A percentile compares a stretch with the other conserved stretches of the same genome.
Evolutionary conservation across 2,113 vertebrate species (phyloP).

Genomic region (Corythornis vintsioides): DNA sequence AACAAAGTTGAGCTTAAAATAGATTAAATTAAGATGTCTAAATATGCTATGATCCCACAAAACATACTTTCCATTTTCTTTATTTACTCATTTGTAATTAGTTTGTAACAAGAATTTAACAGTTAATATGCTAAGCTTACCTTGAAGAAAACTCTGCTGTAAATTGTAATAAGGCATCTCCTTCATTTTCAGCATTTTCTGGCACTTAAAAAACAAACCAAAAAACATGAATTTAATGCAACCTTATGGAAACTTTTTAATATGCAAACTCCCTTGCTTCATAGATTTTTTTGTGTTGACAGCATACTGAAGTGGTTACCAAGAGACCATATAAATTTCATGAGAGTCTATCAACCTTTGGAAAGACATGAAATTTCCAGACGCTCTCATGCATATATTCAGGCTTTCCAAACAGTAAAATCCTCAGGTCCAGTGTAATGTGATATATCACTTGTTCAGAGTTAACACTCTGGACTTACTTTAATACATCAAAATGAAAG

Average conservation of each 20-base stretch:
- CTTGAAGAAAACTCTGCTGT: constrained; percentile 98
- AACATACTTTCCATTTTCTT: neutral
- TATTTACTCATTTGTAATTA: neutral
- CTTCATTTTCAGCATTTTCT: constrained; percentile 98
- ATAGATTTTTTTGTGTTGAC: neutral
- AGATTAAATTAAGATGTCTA: neutral
- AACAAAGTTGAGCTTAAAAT: neutral
- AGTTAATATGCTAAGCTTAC: constrained; percentile 73
- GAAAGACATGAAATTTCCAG: neutral
- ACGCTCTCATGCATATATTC: neutral
- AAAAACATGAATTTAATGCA: constrained; percentile 59
- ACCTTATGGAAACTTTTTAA: constrained; percentile 55
- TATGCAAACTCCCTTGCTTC: constrained; percentile 39
- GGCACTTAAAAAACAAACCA: constrained; percentile 85
- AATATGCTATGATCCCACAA: neutral
- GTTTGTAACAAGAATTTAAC: constrained; percentile 19
- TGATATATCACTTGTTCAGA: neutral
- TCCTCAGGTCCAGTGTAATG: neutral
- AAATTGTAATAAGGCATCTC: constrained; percentile 99
- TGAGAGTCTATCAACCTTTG: neutral
- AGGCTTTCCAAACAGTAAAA: constrained; percentile 7
- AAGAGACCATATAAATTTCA: neutral
- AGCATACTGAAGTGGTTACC: neutral
- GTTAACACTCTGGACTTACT: neutral
- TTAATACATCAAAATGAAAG: neutral